These are phyloP conservation scores for Eurytemora carolleeae DNA, from an alignment of 1,140 invertebrate genomes.

Conservation along the genomic window DNA sequence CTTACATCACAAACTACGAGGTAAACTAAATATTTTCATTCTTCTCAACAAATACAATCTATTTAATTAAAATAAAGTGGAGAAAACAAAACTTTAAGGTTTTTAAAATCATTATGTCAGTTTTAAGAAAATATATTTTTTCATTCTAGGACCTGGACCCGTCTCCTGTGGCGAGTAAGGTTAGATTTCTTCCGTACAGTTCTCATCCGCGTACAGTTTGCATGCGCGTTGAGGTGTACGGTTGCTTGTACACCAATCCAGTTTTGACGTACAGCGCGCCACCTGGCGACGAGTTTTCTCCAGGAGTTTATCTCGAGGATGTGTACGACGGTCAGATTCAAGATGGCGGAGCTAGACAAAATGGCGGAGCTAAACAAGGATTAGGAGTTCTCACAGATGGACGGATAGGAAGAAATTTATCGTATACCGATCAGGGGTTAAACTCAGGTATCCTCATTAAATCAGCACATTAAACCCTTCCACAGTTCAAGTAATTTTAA, in stretches of 20 bases:
- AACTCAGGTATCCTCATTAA: too few species aligned
- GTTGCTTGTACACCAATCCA: slow-evolving; percentile 44
- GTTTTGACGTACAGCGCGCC: slow-evolving; percentile 3
- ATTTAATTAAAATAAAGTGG: too few species aligned
- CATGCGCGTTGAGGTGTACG: slow-evolving; percentile 61
- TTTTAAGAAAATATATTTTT: too few species aligned
- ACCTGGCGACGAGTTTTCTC: slow-evolving; percentile 11
- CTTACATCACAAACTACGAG: neutral
- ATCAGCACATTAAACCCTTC: too few species aligned
- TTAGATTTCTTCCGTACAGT: slow-evolving; percentile 62
- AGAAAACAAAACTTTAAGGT: too few species aligned
- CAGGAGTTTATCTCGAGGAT: slow-evolving; percentile 8
- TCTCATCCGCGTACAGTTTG: slow-evolving; percentile 60
- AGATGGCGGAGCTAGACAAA: neutral
- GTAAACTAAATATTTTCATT: too few species aligned
- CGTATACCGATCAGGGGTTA: too few species aligned
- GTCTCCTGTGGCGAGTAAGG: slow-evolving; percentile 51
- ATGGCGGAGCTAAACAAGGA: neutral
- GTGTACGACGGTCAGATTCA: slow-evolving; percentile 8
- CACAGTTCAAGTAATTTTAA: too few species aligned
- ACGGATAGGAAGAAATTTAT: too few species aligned
- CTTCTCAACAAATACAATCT: too few species aligned
- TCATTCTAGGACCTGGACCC: slow-evolving; percentile 45
- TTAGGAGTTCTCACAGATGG: slow-evolving; percentile 7
- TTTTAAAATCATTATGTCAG: too few species aligned